A percentile compares a stretch with the other conserved stretches of the same genome.
phyloP scores from a whole-genome alignment of 2,888 invertebrate genomes.

The Osedax fenrisi region DNA sequence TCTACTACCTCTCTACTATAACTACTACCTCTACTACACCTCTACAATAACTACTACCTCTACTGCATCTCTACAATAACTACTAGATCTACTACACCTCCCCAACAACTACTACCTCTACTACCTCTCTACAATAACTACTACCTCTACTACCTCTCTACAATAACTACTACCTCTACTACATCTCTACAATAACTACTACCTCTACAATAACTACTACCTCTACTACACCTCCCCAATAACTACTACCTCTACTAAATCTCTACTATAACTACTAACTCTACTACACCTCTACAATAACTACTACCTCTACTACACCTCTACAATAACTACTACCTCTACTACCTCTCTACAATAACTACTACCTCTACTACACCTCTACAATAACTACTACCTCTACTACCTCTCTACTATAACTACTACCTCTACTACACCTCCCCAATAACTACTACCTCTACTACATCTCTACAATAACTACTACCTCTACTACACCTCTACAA shows the following conservation, averaged over 20 bases:
- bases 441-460: neutral
- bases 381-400: neutral
- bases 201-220: too few species aligned
- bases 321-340: neutral
- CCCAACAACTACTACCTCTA: neutral
- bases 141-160: neutral
- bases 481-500: too few species aligned
- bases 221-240: neutral
- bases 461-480: too few species aligned
- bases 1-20: neutral
- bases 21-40: neutral
- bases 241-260: neutral
- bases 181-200: neutral
- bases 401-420: neutral
- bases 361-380: too few species aligned
- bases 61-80: neutral
- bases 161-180: too few species aligned
- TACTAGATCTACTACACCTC: neutral
- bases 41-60: too few species aligned
- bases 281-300: neutral
- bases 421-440: neutral
- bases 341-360: neutral
- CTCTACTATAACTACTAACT: neutral
- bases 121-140: neutral
- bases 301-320: too few species aligned